Evolutionary conservation across 2,113 vertebrate species (phyloP).

Genomic region (Lepisosteus oculatus): DNA sequence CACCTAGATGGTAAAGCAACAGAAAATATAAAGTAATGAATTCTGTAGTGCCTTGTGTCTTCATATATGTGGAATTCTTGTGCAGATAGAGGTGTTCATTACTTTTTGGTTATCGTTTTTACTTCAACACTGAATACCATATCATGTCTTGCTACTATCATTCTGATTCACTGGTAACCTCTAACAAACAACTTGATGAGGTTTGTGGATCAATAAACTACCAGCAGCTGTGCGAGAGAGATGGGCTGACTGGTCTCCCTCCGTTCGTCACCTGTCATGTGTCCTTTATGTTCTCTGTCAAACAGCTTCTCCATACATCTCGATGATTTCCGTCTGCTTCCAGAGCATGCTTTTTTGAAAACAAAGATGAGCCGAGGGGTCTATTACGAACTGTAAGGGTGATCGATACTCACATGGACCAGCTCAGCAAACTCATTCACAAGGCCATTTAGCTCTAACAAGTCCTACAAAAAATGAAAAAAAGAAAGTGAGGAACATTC

Average conservation of each 20-base stretch:
- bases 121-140: too few species aligned
- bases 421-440: conserved; percentile 85
- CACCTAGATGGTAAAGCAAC: too few species aligned
- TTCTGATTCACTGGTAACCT: conserved; percentile 1
- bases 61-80: too few species aligned
- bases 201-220: conserved; percentile 13
- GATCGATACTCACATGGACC: conserved; percentile 82
- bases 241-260: neutral
- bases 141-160: too few species aligned
- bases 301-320: conserved; percentile 38
- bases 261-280: neutral
- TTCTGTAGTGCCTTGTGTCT: too few species aligned
- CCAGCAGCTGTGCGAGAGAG: neutral
- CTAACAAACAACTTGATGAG: conserved; percentile 20
- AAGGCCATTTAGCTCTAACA: conserved; percentile 82
- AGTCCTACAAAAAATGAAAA: conserved; percentile 66
- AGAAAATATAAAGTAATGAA: too few species aligned
- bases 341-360: too few species aligned
- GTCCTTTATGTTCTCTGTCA: neutral
- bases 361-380: neutral
- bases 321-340: conserved; percentile 28
- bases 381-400: conserved; percentile 3
- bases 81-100: too few species aligned
- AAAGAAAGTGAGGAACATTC: neutral
- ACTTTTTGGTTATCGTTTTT: too few species aligned